Percentiles rank a stretch among this genome's conserved stretches.
Evolutionary conservation across 2,113 vertebrate species (phyloP).

Genomic region (Sapajus apella): DNA sequence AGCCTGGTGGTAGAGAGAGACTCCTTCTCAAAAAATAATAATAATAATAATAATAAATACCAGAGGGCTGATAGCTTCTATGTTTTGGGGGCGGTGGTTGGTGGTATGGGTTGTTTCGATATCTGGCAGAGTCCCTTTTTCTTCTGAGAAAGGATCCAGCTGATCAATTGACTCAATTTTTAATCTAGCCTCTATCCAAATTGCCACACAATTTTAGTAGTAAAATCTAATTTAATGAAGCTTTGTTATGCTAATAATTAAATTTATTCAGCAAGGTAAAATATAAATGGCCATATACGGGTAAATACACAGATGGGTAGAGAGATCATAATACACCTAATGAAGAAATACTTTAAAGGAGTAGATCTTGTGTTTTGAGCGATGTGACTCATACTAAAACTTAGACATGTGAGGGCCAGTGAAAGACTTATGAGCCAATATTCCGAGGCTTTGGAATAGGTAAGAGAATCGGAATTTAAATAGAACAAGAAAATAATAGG

Average conservation of each 20-base stretch:
- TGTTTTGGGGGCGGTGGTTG: no score
- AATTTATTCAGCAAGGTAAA: background rate
- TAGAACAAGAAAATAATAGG: background rate
- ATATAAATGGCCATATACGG: background rate
- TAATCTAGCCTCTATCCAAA: background rate
- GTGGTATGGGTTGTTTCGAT: background rate
- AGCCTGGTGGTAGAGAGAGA: no score
- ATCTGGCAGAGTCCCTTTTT: background rate
- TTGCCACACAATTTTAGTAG: background rate
- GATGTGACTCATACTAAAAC: background rate
- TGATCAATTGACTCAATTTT: background rate
- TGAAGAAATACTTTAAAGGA: background rate
- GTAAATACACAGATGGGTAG: no score
- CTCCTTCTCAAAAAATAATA: no score
- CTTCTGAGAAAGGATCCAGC: background rate
- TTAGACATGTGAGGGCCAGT: background rate
- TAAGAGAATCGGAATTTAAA: no score
- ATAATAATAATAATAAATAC: background rate
- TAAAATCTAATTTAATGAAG: background rate
- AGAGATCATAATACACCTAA: background rate
- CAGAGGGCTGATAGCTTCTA: no score
- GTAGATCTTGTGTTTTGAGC: background rate
- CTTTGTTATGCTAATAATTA: constrained; percentile 21
- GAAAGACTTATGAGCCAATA: background rate
- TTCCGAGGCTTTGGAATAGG: background rate